These are phyloP conservation scores for Drosophila conformis DNA, from an alignment of 2,888 invertebrate genomes.

Conservation along the genomic window DNA sequence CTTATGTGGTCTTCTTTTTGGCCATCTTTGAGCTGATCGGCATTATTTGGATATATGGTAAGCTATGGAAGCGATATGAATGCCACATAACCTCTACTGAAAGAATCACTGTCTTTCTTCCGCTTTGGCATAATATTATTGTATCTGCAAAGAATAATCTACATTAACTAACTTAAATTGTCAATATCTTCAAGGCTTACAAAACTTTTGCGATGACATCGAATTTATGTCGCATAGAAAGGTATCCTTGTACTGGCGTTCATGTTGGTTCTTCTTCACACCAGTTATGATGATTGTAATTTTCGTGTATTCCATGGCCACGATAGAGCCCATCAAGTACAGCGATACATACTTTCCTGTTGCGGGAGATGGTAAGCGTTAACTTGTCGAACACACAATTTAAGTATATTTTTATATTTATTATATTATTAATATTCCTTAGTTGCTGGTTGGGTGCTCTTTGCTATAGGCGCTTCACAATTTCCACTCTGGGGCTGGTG, in stretches of 20 bases:
- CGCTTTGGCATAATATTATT: neutral
- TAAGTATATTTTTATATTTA: no score
- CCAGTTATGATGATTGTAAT: constrained; percentile 89
- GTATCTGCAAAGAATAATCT: neutral
- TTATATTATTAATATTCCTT: constrained; percentile 36
- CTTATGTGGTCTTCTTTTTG: constrained; percentile 87
- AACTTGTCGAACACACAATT: neutral
- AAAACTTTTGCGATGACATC: constrained; percentile 89
- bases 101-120: neutral
- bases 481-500: constrained; percentile 86
- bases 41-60: constrained; percentile 88
- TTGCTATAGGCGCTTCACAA: constrained; percentile 85
- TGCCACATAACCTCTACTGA: neutral
- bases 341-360: constrained; percentile 87
- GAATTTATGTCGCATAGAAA: constrained; percentile 91
- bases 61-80: constrained; percentile 10
- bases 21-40: constrained; percentile 87
- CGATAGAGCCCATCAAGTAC: constrained; percentile 87
- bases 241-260: constrained; percentile 90
- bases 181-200: constrained; percentile 85
- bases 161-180: neutral
- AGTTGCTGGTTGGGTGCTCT: constrained; percentile 86
- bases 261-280: constrained; percentile 91
- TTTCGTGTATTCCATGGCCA: constrained; percentile 89
- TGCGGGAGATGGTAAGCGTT: constrained; percentile 86